Percentiles rank a stretch among this genome's conserved stretches.
Evolutionary conservation across 1,140 invertebrate genomes (phyloP).

Genomic region (Chionoecetes opilio): DNA sequence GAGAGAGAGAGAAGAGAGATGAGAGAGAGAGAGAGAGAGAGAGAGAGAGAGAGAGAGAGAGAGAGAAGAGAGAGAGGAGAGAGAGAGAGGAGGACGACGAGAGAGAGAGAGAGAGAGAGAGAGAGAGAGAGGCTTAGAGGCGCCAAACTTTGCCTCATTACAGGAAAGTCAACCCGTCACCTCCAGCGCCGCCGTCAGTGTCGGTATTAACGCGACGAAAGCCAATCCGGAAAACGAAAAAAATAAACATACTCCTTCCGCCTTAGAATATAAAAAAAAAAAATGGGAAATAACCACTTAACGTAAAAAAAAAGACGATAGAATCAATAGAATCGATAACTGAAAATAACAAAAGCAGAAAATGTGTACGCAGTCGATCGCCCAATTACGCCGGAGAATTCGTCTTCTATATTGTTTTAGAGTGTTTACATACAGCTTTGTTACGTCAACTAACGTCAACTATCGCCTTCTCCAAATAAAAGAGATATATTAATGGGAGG

Average conservation of each 20-base stretch:
- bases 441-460: too few species aligned
- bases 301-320: too few species aligned
- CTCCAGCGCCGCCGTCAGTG: neutral
- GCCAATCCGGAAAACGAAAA: neutral
- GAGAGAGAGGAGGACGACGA: neutral
- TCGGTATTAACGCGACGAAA: neutral
- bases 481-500: too few species aligned
- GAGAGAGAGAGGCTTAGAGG: neutral
- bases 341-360: neutral
- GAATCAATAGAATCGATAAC: too few species aligned
- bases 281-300: neutral
- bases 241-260: too few species aligned
- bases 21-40: neutral
- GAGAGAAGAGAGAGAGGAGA: neutral
- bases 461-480: too few species aligned
- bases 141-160: neutral
- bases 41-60: conserved; percentile 22
- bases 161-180: conserved; percentile 6
- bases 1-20: neutral
- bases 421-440: too few species aligned
- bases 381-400: too few species aligned
- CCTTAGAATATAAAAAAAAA: too few species aligned
- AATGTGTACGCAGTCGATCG: neutral
- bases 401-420: too few species aligned
- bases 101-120: conserved; percentile 9